Conservation (phyloP, 2,888 invertebrate genomes). For the Homarus gammarus region DNA sequence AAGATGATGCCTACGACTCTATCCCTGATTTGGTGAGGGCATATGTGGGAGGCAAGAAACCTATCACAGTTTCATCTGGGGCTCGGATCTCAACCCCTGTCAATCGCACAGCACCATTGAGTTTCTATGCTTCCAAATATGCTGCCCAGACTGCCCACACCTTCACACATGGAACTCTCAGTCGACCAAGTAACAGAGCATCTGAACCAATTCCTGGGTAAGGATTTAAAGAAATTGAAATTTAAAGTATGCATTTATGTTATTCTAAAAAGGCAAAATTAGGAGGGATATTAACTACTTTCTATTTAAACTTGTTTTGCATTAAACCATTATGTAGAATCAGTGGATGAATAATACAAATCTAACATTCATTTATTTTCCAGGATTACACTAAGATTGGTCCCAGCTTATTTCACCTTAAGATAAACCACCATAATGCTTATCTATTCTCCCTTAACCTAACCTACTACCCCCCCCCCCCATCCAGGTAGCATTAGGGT, state of each 20-base stretch:
- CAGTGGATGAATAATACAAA: too few relatives aligned
- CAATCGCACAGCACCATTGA: slow-evolving; percentile 82
- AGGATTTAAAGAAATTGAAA: not conserved
- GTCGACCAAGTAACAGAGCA: slow-evolving; percentile 43
- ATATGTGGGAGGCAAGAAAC: slow-evolving; percentile 93
- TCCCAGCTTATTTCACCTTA: too few relatives aligned
- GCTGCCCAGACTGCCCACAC: slow-evolving; percentile 71
- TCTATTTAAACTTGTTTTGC: too few relatives aligned
- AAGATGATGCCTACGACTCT: slow-evolving; percentile 95
- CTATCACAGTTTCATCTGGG: slow-evolving; percentile 92
- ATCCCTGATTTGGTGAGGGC: slow-evolving; percentile 95
- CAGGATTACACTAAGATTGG: too few relatives aligned
- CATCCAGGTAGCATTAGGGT: too few relatives aligned
- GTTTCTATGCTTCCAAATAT: slow-evolving; percentile 85
- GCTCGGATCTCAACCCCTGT: slow-evolving; percentile 92
- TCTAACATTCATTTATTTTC: too few relatives aligned
- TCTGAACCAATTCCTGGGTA: slow-evolving; percentile 44
- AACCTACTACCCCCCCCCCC: too few relatives aligned
- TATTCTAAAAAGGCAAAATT: too few relatives aligned
- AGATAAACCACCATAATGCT: too few relatives aligned
- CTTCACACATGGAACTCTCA: slow-evolving; percentile 65
- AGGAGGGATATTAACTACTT: not conserved
- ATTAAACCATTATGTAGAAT: too few relatives aligned
- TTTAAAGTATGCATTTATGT: too few relatives aligned
- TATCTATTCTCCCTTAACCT: too few relatives aligned